Evolutionary conservation across 2,888 invertebrate genomes (phyloP).

Genomic region (Plutella xylostella): DNA sequence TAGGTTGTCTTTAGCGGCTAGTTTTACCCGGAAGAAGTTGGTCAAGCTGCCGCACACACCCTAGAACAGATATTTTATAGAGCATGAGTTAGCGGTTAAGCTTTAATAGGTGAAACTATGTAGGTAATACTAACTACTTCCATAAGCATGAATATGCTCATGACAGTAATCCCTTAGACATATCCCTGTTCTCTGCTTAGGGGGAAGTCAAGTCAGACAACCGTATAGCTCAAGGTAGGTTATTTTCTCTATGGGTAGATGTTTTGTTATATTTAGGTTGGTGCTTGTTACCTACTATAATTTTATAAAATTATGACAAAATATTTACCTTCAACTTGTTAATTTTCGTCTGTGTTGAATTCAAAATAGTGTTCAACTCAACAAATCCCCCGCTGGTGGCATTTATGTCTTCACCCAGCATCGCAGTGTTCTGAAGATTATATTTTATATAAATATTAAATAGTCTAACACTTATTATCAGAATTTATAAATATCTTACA

Average conservation of each 20-base stretch:
- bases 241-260: neutral
- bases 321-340: conserved; percentile 83
- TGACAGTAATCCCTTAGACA: too few relatives aligned
- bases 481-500: too few relatives aligned
- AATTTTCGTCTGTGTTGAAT: conserved; percentile 86
- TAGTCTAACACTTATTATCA: neutral
- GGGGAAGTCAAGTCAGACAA: too few relatives aligned
- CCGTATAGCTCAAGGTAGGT: neutral
- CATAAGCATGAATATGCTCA: too few relatives aligned
- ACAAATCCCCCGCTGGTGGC: conserved; percentile 79
- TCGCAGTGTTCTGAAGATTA: conserved; percentile 52
- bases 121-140: too few relatives aligned
- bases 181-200: too few relatives aligned
- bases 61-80: conserved; percentile 37
- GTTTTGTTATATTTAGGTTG: too few relatives aligned
- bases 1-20: conserved; percentile 53
- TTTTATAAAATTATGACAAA: too few relatives aligned
- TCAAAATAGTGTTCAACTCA: conserved; percentile 83
- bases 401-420: conserved; percentile 73
- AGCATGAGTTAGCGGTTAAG: neutral
- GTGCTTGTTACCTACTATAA: too few relatives aligned
- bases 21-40: conserved; percentile 70
- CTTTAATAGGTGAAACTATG: too few relatives aligned
- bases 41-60: conserved; percentile 81
- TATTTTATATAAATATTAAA: neutral